Base-by-base conservation (phyloP, 2,113 vertebrate genomes). In the Sinocyclocheilus grahami region DNA sequence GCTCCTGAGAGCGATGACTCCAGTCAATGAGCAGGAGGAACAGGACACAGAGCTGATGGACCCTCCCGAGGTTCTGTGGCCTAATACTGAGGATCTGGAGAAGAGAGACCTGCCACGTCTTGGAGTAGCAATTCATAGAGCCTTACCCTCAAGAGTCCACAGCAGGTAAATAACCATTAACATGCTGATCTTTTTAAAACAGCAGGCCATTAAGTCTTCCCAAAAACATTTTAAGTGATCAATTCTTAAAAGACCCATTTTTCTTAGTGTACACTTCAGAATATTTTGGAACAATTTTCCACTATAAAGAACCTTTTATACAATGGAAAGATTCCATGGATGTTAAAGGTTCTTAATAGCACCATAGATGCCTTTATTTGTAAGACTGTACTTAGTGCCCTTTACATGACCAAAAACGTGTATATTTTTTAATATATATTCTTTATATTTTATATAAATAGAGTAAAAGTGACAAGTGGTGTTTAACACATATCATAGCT, bases 61-160 rank as follows among this genome's bases (percentile, higher is more conserved):
- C 22, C 46, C 75, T 77, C 16, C 75, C 11, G 75, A 72, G 9
- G 33, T 55, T n/a, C 48, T 24, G 55, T 71, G 77, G 83, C 14
- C 24, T 20, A 18, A 80, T 30, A 8, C n/a, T 27, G 82, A 75
- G 22, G 12, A 63, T 18, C 2, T 75, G 33, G 78, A 81, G 16
- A 88, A 88, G 83, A 88, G 87, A 55, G 33, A 81, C 67, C 78
- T 88, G 12, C 83, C 87, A 20, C 69, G 78, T 18, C 78, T 88
- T 3, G 83, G 83, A 39, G 78, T 88, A 24, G 63, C 65, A 4
- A 46, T 87, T 27, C 39, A 88, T 27, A 74, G 87, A 79, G 39
- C 58, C 3, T 18, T 81, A 10, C 27, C 77, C 1, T 80, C 37
- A 67, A 85, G 55, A 74, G 78, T 79, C 77, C 42, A 80, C 48